Conservation (phyloP, 2,888 invertebrate genomes). For the Bellardia pandia region DNA sequence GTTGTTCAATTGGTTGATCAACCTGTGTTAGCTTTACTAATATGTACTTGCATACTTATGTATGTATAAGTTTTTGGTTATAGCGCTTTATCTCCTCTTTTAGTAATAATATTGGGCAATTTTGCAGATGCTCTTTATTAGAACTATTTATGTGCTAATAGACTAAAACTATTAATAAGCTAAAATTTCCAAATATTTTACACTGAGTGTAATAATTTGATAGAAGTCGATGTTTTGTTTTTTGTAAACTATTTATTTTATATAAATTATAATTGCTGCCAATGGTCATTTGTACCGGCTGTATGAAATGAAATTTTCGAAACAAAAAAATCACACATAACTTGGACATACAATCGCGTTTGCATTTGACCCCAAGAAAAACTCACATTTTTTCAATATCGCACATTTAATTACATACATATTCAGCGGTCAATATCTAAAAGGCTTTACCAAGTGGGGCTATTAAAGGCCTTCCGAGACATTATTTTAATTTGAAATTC, state of each 20-base stretch:
- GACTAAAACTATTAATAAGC: too few species aligned
- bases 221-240: neutral
- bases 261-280: slow-evolving; percentile 39
- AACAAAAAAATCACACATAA: slow-evolving; percentile 5
- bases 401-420: too few species aligned
- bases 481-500: too few species aligned
- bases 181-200: neutral
- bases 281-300: slow-evolving; percentile 33
- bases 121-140: neutral
- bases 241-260: slow-evolving; percentile 6
- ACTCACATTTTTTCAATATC: neutral
- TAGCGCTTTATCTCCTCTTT: neutral
- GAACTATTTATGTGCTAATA: too few species aligned
- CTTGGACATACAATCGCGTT: neutral
- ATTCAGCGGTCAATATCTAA: too few species aligned
- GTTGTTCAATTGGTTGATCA: slow-evolving; percentile 36
- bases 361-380: neutral
- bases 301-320: slow-evolving; percentile 29
- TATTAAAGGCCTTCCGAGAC: too few species aligned
- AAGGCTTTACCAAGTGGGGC: too few species aligned
- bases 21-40: slow-evolving; percentile 2
- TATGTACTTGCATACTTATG: too few species aligned
- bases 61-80: slow-evolving; percentile 4
- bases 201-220: slow-evolving; percentile 1
- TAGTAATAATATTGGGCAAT: neutral